Evolutionary conservation across 2,888 invertebrate genomes (phyloP).

Genomic region (Nephrotoma guestfalica): DNA sequence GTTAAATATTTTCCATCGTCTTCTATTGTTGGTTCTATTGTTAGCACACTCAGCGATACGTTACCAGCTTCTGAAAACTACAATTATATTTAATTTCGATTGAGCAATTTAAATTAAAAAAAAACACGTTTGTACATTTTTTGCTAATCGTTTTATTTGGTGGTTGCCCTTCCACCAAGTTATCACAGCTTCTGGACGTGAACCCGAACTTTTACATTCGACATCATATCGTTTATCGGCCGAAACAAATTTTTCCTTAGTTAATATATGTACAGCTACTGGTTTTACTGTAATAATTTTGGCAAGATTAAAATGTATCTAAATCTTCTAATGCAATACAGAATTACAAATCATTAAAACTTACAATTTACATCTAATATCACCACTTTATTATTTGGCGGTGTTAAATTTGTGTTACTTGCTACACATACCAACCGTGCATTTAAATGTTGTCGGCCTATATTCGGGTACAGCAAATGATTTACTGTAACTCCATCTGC

Average conservation of each 20-base stretch:
- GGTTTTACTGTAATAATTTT: constrained; percentile 60
- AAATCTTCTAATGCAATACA: neutral
- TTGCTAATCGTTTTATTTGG: constrained; percentile 62
- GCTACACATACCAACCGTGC: constrained; percentile 75
- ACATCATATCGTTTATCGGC: constrained; percentile 77
- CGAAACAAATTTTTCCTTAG: constrained; percentile 68
- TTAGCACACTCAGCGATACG: constrained; percentile 69
- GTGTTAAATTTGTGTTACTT: constrained; percentile 69
- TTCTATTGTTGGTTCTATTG: constrained; percentile 67
- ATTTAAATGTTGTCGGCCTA: constrained; percentile 71
- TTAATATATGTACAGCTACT: constrained; percentile 64
- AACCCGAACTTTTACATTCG: constrained; percentile 75
- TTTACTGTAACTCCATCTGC: constrained; percentile 59
- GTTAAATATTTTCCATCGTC: constrained; percentile 83
- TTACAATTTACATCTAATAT: constrained; percentile 76
- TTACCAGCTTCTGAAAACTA: constrained; percentile 72
- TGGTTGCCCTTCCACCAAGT: constrained; percentile 84
- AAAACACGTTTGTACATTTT: constrained; percentile 51
- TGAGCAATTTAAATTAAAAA: neutral
- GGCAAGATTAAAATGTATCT: neutral
- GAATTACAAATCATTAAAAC: constrained; percentile 29
- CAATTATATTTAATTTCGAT: constrained; percentile 10
- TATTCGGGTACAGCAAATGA: constrained; percentile 61
- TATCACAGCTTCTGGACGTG: constrained; percentile 69
- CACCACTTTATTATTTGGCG: constrained; percentile 61